These are phyloP conservation scores for Chrysolina americana DNA, from an alignment of 2,888 invertebrate genomes.

Conservation along the genomic window DNA sequence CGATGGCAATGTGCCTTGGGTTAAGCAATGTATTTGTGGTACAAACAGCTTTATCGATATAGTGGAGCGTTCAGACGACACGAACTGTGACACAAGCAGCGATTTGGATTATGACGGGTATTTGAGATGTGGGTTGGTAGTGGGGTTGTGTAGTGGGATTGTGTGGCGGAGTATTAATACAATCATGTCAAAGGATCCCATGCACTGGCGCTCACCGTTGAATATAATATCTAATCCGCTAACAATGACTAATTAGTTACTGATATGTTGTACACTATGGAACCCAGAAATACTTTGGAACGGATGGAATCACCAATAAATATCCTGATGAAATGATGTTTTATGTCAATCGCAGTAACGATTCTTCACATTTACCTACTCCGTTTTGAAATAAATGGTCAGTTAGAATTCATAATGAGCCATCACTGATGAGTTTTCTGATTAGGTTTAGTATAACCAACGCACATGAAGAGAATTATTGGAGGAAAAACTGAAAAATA, in stretches of 20 bases:
- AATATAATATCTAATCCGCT: slow-evolving; percentile 60
- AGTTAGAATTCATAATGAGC: too few species aligned
- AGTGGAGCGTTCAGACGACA: slow-evolving; percentile 10
- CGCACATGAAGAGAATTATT: too few species aligned
- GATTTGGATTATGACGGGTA: slow-evolving; percentile 45
- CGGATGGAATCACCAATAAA: too few species aligned
- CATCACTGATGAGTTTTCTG: too few species aligned
- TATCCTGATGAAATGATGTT: too few species aligned
- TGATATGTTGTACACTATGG: neutral
- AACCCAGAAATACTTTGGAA: too few species aligned
- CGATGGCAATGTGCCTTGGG: slow-evolving; percentile 26
- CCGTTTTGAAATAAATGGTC: too few species aligned
- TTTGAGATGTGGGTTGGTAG: slow-evolving; percentile 41
- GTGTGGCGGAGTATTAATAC: slow-evolving; percentile 38
- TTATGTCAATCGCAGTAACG: too few species aligned
- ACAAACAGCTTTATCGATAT: slow-evolving; percentile 34
- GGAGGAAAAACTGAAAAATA: too few species aligned
- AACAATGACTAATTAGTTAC: slow-evolving; percentile 58
- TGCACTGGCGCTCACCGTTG: slow-evolving; percentile 55
- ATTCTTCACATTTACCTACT: too few species aligned
- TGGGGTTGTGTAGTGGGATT: slow-evolving; percentile 26
- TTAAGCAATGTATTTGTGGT: slow-evolving; percentile 30
- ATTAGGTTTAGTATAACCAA: too few species aligned
- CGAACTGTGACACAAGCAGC: slow-evolving; percentile 39
- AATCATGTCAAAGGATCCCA: slow-evolving; percentile 60